Base-by-base conservation (phyloP, 2,797 vertebrate genomes). In the Enteromius treurensis region DNA sequence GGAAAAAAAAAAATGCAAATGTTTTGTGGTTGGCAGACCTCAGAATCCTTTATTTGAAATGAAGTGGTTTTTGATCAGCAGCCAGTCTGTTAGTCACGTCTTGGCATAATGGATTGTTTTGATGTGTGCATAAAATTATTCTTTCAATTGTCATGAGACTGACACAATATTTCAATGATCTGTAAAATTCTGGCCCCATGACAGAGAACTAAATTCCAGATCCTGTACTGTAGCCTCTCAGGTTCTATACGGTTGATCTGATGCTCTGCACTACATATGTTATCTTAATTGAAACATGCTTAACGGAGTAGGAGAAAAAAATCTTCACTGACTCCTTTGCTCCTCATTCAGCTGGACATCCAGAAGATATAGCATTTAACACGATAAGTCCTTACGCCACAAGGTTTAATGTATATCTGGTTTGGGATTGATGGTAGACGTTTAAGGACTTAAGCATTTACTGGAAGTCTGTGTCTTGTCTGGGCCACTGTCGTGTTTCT, bases 401-500 rank as follows among this genome's bases (percentile, higher is more conserved):
- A 71, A 7, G 11, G 37, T 78, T 83, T 81, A 78, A 60, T 83
- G 32, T 81, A 81, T 67, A 73, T 75, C 34, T 85, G 80, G 58
- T 68, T 82, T 67, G 37, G 45, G 21, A 49, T 40, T 71, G 77
- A 70, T 73, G 29, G 49, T 53, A 62, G 32, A 81, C 74, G 51
- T 77, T 84, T 40, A 73, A 77, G 71, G 69, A 42, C 78, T 71
- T 75, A 42, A 77, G 70, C 40, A 70, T 80, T 74, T 85, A 77
- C 83, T 77, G 73, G 51, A 62, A 17, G 79, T 84, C 62, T 40
- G 77, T 83, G 71, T 84, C 71, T 73, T 68, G 83, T 85, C 67
- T 81, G 81, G 60, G 74, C 40, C 76, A 71, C 70, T 64, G 62
- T 42, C 11, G 9, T 29, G 62, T 77, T 69, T 84, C 80, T 69